These are phyloP conservation scores for Furcula furcula DNA, from an alignment of 2,888 invertebrate species.

Conservation along the genomic window DNA sequence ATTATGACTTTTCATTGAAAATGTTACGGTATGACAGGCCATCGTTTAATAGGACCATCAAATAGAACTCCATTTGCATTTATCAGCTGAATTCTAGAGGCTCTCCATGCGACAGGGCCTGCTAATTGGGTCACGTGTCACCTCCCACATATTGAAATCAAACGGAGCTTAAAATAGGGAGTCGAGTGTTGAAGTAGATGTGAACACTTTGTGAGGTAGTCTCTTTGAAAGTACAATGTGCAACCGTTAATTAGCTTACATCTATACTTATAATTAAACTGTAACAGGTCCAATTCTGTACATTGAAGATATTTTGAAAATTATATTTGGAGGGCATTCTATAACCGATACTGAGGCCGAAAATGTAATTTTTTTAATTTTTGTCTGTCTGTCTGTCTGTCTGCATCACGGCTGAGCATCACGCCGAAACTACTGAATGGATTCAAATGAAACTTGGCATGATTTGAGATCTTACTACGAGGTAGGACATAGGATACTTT, in stretches of 20 bases:
- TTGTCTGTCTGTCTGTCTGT: too few relatives aligned
- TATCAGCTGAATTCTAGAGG: background rate
- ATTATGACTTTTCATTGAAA: too few relatives aligned
- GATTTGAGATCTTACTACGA: conserved; percentile 4
- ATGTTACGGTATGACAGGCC: too few relatives aligned
- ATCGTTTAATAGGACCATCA: background rate
- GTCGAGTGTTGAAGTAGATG: conserved; percentile 9
- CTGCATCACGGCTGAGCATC: too few relatives aligned
- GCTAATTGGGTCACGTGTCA: conserved; percentile 55
- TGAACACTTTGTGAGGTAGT: background rate
- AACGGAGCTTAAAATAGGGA: conserved; percentile 42
- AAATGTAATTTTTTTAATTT: too few relatives aligned
- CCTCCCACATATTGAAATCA: conserved; percentile 41
- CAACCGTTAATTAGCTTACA: conserved; percentile 6
- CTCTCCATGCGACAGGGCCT: conserved; percentile 21
- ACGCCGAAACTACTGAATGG: too few relatives aligned
- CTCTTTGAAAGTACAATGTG: conserved; percentile 6
- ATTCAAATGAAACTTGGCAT: too few relatives aligned
- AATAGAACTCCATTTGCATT: background rate
- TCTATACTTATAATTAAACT: too few relatives aligned
- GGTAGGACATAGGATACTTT: background rate
- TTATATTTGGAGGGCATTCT: too few relatives aligned
- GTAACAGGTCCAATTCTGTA: too few relatives aligned
- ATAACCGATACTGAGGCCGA: too few relatives aligned
- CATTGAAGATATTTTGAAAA: too few relatives aligned